These are phyloP conservation scores for Phalacrocorax aristotelis DNA, from an alignment of 2,113 vertebrate genomes.

Conservation along the genomic window DNA sequence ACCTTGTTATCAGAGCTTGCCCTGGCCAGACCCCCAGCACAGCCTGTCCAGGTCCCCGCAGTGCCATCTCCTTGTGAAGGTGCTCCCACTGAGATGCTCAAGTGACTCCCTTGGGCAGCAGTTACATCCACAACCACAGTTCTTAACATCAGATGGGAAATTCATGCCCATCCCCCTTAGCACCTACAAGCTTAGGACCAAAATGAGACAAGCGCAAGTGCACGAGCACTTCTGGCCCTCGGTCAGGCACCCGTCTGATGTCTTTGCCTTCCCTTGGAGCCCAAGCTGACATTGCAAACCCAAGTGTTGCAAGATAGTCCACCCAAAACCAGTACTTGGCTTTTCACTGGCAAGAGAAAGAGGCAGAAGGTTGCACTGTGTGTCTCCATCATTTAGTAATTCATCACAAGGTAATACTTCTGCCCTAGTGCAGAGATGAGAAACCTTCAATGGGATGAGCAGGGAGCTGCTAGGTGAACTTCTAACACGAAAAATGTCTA, in stretches of 20 bases:
- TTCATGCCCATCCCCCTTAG: background rate
- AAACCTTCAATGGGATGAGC: conserved; percentile 52
- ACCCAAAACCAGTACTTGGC: background rate
- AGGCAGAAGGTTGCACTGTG: background rate
- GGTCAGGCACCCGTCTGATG: rapidly evolving
- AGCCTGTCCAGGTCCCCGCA: background rate
- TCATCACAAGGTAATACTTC: conserved; percentile 32
- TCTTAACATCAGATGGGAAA: background rate
- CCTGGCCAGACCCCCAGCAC: background rate
- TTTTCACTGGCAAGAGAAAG: background rate
- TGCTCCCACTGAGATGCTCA: background rate
- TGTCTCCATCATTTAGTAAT: conserved; percentile 19
- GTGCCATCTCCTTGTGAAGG: background rate
- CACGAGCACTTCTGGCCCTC: background rate
- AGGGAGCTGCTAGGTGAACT: conserved; percentile 48
- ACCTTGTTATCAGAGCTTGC: background rate
- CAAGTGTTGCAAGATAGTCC: background rate
- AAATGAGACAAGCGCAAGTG: background rate
- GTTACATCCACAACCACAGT: background rate
- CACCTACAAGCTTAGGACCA: background rate
- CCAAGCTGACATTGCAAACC: background rate
- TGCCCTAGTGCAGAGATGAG: conserved; percentile 4
- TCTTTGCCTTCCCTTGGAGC: background rate
- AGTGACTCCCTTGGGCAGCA: background rate
- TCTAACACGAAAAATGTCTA: conserved; percentile 53